Base-by-base conservation (phyloP, 2,797 vertebrate species). In the Choloepus didactylus region DNA sequence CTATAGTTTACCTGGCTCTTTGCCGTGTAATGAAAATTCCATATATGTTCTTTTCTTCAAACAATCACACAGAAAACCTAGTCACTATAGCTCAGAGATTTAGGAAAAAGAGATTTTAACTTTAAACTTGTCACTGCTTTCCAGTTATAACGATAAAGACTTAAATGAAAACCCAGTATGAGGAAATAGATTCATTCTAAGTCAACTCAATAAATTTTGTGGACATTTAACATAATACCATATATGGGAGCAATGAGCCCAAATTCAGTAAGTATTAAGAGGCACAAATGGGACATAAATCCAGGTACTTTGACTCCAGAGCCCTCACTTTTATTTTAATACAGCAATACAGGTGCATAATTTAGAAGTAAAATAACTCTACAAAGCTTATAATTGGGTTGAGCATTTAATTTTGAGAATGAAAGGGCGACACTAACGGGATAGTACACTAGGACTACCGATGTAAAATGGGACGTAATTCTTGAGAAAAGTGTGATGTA, bases 51-150 rank as follows among this genome's bases (percentile, higher is more conserved):
- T 89, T 89, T 95, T 79, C 66, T 95, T 92, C 29, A 81, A 87
- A 60, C 21, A 81, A 5, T 82, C 59, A 70, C 19, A 4, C 41
- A 81, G 60, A 94, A 2, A 91, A 0, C 25, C 67, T 93, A 27
- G 18, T 72, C 46, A 67, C 35, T 77, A 67, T 72, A 27, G 70
- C 81, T 9, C 15, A 66, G 16, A 44, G 25, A 64, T 84, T 79
- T 83, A 75, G 89, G 82, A 86, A 60, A 38, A 95, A 72, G 69
- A 1, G 11, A 92, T 80, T 56, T 16, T 70, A 76, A 70, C 25
- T 64, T 95, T 69, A 85, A 94, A 59, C 46, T 95, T 69, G 6
- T 95, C 90, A 92, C 59, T 88, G 15, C 87, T 92, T 95, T 90
- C 60, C 29, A 89, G 35, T 93, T 66, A 85, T 70, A 62, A 86